phyloP scores from a whole-genome alignment of 2,797 vertebrate genomes.

The Delichon dasypus region DNA sequence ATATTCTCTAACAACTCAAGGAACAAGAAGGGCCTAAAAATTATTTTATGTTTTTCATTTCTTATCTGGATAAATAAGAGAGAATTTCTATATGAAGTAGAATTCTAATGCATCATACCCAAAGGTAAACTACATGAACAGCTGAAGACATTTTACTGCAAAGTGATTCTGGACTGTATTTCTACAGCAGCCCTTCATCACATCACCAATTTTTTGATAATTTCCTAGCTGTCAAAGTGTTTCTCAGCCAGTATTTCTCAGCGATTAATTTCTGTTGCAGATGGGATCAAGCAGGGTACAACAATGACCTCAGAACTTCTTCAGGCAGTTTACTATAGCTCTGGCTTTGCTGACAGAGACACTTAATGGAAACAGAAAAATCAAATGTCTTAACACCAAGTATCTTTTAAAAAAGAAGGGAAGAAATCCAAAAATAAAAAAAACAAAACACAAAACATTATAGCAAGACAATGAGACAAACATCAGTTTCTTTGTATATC shows the following conservation, averaged over 20 bases:
- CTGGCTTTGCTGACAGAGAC: background rate
- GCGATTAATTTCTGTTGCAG: background rate
- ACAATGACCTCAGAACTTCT: background rate
- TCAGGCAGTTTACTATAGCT: background rate
- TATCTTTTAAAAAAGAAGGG: background rate
- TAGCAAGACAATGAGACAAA: background rate
- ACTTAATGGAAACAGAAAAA: background rate
- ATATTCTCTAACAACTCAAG: background rate
- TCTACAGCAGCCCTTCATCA: background rate
- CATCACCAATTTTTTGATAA: background rate
- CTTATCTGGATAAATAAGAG: background rate
- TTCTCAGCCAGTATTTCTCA: background rate
- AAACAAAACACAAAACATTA: background rate
- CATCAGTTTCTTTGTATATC: background rate
- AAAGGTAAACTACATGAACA: background rate
- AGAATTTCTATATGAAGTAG: background rate
- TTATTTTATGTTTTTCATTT: background rate
- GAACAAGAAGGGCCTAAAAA: background rate
- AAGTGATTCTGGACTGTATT: background rate
- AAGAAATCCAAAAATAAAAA: fast-evolving
- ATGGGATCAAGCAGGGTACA: background rate
- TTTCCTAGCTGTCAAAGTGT: background rate
- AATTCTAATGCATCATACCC: background rate
- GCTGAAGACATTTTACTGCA: background rate
- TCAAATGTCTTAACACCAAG: background rate